These are phyloP conservation scores for Serinus canaria DNA, from an alignment of 2,113 vertebrate species.

Conservation along the genomic window DNA sequence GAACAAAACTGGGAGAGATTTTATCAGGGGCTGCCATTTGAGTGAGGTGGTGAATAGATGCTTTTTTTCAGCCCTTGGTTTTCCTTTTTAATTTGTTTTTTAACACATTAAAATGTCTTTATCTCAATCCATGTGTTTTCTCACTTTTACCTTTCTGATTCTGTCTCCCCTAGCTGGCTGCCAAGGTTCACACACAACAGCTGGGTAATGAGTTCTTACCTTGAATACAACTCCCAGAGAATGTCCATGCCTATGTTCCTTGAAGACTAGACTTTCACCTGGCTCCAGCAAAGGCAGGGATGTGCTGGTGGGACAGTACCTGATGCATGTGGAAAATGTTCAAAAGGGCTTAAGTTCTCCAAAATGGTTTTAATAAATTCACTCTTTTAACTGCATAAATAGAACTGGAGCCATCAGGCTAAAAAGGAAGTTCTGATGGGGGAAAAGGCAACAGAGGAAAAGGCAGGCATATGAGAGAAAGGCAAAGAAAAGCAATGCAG, in stretches of 20 bases:
- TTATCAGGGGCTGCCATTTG: neutral
- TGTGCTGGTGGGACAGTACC: neutral
- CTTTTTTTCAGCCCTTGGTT: neutral
- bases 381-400: neutral
- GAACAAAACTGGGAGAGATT: neutral
- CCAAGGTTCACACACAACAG: neutral
- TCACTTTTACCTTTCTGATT: neutral
- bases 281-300: neutral
- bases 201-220: neutral
- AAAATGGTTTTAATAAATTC: neutral
- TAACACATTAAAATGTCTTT: neutral
- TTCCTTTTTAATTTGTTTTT: neutral
- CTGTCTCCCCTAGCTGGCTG: neutral
- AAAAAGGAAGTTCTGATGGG: neutral
- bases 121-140: neutral
- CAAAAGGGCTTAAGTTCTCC: neutral
- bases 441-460: neutral
- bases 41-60: neutral
- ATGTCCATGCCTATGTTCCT: neutral
- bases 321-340: neutral
- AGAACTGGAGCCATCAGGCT: neutral
- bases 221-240: rapidly evolving
- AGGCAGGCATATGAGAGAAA: neutral
- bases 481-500: neutral
- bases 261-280: neutral